Conservation (phyloP, 1,140 invertebrate genomes). For the Conopomorpha cramerella region DNA sequence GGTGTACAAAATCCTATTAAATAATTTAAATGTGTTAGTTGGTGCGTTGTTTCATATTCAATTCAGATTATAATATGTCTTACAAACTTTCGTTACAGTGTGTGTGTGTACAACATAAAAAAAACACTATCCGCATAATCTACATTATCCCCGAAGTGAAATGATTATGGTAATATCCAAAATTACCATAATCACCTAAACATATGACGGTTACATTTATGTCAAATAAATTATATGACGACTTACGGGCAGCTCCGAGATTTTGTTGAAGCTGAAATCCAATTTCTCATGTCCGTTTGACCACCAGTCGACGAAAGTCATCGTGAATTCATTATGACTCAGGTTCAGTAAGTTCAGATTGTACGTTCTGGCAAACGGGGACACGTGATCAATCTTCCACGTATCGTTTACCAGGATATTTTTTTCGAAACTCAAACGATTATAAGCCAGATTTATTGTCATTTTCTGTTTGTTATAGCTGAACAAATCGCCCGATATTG, state of each 20-base stretch:
- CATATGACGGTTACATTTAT: no score
- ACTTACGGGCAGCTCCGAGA: conserved; percentile 32
- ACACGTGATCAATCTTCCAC: conserved; percentile 23
- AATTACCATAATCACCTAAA: no score
- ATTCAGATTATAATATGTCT: no score
- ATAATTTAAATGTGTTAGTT: no score
- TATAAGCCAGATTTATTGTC: conserved; percentile 56
- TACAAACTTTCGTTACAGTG: no score
- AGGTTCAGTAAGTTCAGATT: conserved; percentile 64
- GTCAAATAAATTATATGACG: neutral
- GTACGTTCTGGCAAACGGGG: conserved; percentile 57
- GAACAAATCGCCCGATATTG: conserved; percentile 44
- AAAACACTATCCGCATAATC: no score
- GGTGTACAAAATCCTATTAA: no score
- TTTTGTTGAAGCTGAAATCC: conserved; percentile 64
- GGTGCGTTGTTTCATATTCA: no score
- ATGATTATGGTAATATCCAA: no score
- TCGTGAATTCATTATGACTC: conserved; percentile 64
- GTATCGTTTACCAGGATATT: conserved; percentile 27
- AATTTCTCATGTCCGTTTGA: conserved; percentile 53
- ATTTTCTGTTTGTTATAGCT: conserved; percentile 27
- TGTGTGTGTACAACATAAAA: no score
- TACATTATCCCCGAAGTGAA: no score
- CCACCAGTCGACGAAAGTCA: conserved; percentile 66
- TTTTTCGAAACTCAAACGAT: conserved; percentile 53